Evolutionary conservation across 2,797 vertebrate genomes (phyloP), one percentile per base, ranked within the genome.

Genomic region (Diplodus sargus): DNA sequence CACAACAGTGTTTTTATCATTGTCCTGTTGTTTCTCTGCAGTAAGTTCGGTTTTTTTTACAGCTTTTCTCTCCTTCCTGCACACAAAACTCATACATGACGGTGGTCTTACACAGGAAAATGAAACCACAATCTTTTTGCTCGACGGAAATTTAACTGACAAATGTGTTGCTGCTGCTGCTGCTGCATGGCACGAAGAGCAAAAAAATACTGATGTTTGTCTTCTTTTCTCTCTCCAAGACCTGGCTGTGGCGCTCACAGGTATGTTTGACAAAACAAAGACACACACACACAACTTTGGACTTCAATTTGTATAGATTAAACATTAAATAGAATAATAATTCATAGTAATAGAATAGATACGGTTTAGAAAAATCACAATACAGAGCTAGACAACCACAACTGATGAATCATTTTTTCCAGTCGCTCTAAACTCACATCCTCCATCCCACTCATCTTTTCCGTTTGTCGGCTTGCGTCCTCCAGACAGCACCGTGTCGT

Each of bases 81-180:
- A 15, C 18, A 34, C 47, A 23, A 23, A 9, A 30, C 10, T 14
- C n/a, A 4, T 14, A 61, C 12, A 45, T 10, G 34, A n/a, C 3
- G 48, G 85, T 70, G 84, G 83, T 86, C 84, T 76, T 58, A 39
- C 8, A 91, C 87, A 90, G 92, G 92, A 92, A 92, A 85, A 62
- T 43, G 17, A 78, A 88, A 90, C 89, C 92, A 86, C 87, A 85
- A 20, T 65, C 8, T 22, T 23, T 52, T 28, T 78, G 59, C 59
- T 47, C 0, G 0, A 30, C 43, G 62, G 90, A 90, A 90, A 89
- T 59, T 23, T 56, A 53, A 54, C 73, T 2, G 61, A 52, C 63
- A 62, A 34, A 81, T 34, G 65, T 81, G 67, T 66, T 34, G 30
- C 30, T 34, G 30, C 30, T 34, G 59, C 17, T 74, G 59, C 17